phyloP scores from a whole-genome alignment of 2,888 invertebrate species.

The Spilarctia lutea region DNA sequence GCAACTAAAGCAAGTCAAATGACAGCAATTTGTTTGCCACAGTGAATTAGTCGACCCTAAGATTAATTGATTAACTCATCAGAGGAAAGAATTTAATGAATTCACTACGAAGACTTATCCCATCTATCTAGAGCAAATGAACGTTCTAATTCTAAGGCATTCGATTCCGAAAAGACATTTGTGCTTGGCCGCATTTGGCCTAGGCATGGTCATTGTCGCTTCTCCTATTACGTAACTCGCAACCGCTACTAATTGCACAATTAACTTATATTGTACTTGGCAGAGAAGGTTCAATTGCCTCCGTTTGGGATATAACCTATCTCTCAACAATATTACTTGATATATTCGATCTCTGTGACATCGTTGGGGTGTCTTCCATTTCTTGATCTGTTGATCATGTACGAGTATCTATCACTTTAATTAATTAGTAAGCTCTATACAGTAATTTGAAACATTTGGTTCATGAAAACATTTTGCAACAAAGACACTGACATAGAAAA shows the following conservation, averaged over 20 bases:
- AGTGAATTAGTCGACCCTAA: slow-evolving; percentile 23
- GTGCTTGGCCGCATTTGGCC: slow-evolving; percentile 60
- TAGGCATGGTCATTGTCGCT: slow-evolving; percentile 35
- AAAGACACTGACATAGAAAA: not conserved
- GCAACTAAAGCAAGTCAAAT: not conserved
- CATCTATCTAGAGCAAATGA: slow-evolving; percentile 50
- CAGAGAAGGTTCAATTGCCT: slow-evolving; percentile 56
- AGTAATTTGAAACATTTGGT: not conserved
- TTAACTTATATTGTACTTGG: slow-evolving; percentile 60
- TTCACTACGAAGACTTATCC: slow-evolving; percentile 41
- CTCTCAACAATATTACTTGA: slow-evolving; percentile 33
- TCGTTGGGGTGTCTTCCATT: slow-evolving; percentile 20
- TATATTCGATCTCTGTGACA: slow-evolving; percentile 20
- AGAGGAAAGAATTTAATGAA: slow-evolving; percentile 42
- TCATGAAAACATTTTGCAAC: not conserved
- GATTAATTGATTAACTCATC: slow-evolving; percentile 45
- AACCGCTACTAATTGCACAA: slow-evolving; percentile 59
- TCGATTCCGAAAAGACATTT: slow-evolving; percentile 53
- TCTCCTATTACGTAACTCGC: slow-evolving; percentile 51
- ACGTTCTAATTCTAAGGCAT: slow-evolving; percentile 47
- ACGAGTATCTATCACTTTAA: slow-evolving; percentile 9
- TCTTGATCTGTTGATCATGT: slow-evolving; percentile 21
- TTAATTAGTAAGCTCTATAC: slow-evolving; percentile 5
- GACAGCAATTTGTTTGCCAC: not conserved
- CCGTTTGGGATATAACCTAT: slow-evolving; percentile 43